phyloP scores from a whole-genome alignment of 2,113 vertebrate genomes.

The Oreochromis aureus region DNA sequence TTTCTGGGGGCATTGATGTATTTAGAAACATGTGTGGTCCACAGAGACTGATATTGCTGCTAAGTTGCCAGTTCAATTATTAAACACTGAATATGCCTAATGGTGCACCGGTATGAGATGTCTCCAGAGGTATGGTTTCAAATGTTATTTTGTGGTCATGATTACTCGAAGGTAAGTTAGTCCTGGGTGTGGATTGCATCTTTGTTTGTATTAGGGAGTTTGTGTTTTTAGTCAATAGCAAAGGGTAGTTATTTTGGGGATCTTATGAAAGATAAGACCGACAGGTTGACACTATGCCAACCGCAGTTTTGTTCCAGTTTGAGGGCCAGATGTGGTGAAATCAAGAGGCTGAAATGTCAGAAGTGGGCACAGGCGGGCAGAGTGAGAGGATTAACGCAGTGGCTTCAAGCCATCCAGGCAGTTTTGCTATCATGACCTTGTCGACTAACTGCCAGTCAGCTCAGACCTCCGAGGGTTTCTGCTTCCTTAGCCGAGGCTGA shows the following conservation, averaged over 20 bases:
- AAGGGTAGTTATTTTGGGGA: background rate
- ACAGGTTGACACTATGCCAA: background rate
- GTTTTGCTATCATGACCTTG: slow-evolving; percentile 62
- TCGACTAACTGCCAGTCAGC: slow-evolving; percentile 51
- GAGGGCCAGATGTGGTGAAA: slow-evolving; percentile 22
- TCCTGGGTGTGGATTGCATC: accelerated
- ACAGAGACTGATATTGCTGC: background rate
- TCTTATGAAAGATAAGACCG: background rate
- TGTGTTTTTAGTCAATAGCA: background rate
- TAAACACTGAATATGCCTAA: background rate
- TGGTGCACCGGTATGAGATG: background rate
- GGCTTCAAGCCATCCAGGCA: slow-evolving; percentile 43
- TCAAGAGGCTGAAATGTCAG: slow-evolving; percentile 41
- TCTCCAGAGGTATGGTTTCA: background rate
- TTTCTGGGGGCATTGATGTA: background rate
- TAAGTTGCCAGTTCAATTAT: background rate
- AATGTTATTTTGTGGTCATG: background rate
- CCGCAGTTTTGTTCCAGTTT: background rate
- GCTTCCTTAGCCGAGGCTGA: slow-evolving; percentile 34
- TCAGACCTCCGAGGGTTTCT: slow-evolving; percentile 46
- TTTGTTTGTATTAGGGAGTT: accelerated
- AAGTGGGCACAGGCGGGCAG: slow-evolving; percentile 2
- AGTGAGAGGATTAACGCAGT: slow-evolving; percentile 51
- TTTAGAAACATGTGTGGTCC: background rate
- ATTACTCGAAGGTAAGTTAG: accelerated